A percentile compares a stretch with the other conserved stretches of the same genome.
Conservation (phyloP, 1,140 invertebrate species). For the Tetragnatha versicolor region DNA sequence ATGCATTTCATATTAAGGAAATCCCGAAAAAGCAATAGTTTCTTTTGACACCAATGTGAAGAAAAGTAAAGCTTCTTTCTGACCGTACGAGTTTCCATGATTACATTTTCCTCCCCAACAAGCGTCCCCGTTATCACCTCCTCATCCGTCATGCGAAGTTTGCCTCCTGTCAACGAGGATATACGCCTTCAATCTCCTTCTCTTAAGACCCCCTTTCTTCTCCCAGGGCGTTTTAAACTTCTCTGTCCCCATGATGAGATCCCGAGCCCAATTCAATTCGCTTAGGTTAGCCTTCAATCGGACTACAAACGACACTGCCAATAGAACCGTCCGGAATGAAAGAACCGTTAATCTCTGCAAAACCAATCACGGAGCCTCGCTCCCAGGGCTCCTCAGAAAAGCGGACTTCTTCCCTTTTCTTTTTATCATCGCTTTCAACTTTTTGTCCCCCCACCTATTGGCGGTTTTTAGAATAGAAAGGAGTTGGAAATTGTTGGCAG, state of each 20-base stretch:
- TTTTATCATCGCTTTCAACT: background rate
- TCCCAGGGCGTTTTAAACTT: no score
- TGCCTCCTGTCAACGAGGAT: no score
- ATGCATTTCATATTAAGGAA: no score
- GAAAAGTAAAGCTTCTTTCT: no score
- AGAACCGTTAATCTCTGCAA: constrained; percentile 37
- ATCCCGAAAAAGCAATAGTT: no score
- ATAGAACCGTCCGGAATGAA: constrained; percentile 14
- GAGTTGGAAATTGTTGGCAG: constrained; percentile 9
- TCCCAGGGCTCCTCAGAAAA: constrained; percentile 2
- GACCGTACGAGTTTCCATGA: no score
- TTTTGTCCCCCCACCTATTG: constrained; percentile 19
- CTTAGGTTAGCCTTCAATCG: background rate
- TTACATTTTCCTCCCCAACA: no score
- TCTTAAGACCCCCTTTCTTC: no score
- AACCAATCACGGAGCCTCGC: constrained; percentile 11
- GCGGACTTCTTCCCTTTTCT: background rate
- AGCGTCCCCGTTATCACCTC: no score
- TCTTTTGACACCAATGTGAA: no score
- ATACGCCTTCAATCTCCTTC: no score
- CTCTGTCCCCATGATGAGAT: background rate
- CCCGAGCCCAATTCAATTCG: constrained; percentile 21
- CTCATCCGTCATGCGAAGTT: no score
- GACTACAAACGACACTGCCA: constrained; percentile 12
- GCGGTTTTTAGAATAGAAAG: background rate